Evolutionary conservation across 2,797 vertebrate genomes (phyloP).

Genomic region (Danio choprae): DNA sequence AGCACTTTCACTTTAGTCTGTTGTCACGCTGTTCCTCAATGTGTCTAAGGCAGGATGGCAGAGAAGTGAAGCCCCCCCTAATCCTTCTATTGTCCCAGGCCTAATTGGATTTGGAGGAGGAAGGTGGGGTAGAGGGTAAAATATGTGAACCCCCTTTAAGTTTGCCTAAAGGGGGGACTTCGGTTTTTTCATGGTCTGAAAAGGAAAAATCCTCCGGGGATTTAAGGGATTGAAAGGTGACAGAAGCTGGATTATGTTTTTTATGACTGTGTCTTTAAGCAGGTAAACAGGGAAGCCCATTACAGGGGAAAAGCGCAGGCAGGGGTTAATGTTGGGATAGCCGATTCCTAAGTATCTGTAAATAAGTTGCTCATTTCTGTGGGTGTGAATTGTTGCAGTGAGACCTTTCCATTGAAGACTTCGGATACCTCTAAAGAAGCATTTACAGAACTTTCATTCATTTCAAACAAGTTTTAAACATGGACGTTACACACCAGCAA

Average conservation of each 20-base stretch:
- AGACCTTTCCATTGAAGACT: not conserved
- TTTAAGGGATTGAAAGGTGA: conserved; percentile 84
- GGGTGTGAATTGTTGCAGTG: not conserved
- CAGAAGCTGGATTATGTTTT: conserved; percentile 84
- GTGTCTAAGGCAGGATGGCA: conserved; percentile 29
- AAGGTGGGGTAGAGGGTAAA: conserved; percentile 63
- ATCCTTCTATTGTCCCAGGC: conserved; percentile 96
- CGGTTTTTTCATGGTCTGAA: conserved; percentile 77
- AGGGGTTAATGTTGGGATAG: conserved; percentile 36
- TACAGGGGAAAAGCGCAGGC: conserved; percentile 42
- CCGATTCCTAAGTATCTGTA: conserved; percentile 30
- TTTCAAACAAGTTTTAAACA: not conserved
- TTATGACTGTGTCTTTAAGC: conserved; percentile 83
- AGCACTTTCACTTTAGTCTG: conserved; percentile 93
- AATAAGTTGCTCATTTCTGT: conserved; percentile 45
- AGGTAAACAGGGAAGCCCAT: conserved; percentile 77
- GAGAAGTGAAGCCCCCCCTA: conserved; percentile 95
- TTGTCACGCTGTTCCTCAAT: conserved; percentile 79
- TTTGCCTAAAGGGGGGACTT: conserved; percentile 49
- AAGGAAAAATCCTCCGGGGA: conserved; percentile 82
- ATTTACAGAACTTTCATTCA: not conserved
- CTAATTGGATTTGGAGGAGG: conserved; percentile 94
- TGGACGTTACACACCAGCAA: not conserved
- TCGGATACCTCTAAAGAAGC: not conserved
- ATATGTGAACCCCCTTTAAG: conserved; percentile 57